Evolutionary conservation across 2,888 invertebrate genomes (phyloP), one percentile per base, ranked within the genome.

Genomic region (Venusia cambrica): DNA sequence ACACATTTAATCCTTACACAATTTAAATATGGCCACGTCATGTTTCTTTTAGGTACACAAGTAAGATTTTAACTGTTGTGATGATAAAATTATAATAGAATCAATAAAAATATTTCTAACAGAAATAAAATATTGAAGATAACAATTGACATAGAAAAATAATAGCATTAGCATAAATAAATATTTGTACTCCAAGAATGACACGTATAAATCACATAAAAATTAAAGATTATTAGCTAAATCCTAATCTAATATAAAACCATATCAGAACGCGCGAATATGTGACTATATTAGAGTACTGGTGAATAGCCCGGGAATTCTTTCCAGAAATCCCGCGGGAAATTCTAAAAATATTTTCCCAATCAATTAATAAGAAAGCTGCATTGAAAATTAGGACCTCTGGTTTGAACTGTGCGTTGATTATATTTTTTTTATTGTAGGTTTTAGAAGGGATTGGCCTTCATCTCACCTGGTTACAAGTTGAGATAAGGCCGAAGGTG

Each of bases 21-120:
- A 56, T 38, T 56, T 33, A 47, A 48, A 48, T 54, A 72, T 71
- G 69, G 73, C 69, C 64, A 54, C 69, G 56, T 58, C 54, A 63
- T 57, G 55, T 41, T 38, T 39, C 9, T 9, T 45, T 51, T 46
- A 65, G 57, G 61, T 64, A 66, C 60, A 48, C 12, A 40, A 31
- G 25, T 26, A 24, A 33, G 28, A 38, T 39, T 16, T 36, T 32
- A 15, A 5, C 2, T 11, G 27, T 29, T 38, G 35, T 36, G 38
- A 52, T 38, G 26, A 42, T 34, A 38, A 22, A 34, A 37, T 35
- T 34, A 34, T 33, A 45, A 43, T 31, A 27, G 35, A 30, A 40
- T 29, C 22, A 47, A 32, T 32, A 35, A 18, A 49, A 36, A 35
- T 42, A 38, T 26, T 32, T 46, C 14, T 31, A 35, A 43, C 25